These are phyloP conservation scores for Drosophila sechellia DNA, from an alignment of 1,140 invertebrate genomes.

Conservation along the genomic window DNA sequence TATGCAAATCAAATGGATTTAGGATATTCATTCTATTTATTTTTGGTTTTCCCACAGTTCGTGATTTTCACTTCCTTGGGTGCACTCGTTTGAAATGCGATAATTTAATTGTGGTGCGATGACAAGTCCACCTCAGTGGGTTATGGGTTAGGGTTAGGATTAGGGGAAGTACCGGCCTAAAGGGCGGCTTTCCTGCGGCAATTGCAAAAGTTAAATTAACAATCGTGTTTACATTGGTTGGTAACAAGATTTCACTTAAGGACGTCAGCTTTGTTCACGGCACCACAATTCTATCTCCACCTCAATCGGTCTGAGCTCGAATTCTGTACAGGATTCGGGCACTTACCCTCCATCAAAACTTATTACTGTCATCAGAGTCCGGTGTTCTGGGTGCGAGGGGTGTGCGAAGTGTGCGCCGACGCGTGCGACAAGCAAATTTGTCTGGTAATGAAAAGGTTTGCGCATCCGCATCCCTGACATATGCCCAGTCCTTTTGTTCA, in stretches of 20 bases:
- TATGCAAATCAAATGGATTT: slow-evolving; percentile 72
- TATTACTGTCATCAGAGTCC: slow-evolving; percentile 79
- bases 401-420: slow-evolving; percentile 72
- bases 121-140: slow-evolving; percentile 56
- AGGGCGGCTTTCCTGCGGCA: slow-evolving; percentile 46
- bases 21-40: slow-evolving; percentile 44
- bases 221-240: slow-evolving; percentile 84
- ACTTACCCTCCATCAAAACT: slow-evolving; percentile 75
- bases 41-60: slow-evolving; percentile 72
- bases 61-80: slow-evolving; percentile 39
- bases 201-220: slow-evolving; percentile 82
- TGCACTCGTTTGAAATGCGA: slow-evolving; percentile 75
- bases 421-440: slow-evolving; percentile 71
- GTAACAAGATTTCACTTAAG: slow-evolving; percentile 85
- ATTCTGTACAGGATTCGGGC: slow-evolving; percentile 12
- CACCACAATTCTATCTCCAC: slow-evolving; percentile 26
- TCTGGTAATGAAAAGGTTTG: slow-evolving; percentile 82
- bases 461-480: slow-evolving; percentile 70
- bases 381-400: slow-evolving; percentile 18
- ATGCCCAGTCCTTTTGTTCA: slow-evolving; percentile 65
- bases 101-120: slow-evolving; percentile 82
- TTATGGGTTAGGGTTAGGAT: slow-evolving; percentile 3
- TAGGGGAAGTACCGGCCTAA: slow-evolving; percentile 2
- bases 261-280: slow-evolving; percentile 70
- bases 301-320: slow-evolving; percentile 18